Evolutionary conservation across 2,113 vertebrate species (phyloP).

Genomic region (Macrotis lagotis): DNA sequence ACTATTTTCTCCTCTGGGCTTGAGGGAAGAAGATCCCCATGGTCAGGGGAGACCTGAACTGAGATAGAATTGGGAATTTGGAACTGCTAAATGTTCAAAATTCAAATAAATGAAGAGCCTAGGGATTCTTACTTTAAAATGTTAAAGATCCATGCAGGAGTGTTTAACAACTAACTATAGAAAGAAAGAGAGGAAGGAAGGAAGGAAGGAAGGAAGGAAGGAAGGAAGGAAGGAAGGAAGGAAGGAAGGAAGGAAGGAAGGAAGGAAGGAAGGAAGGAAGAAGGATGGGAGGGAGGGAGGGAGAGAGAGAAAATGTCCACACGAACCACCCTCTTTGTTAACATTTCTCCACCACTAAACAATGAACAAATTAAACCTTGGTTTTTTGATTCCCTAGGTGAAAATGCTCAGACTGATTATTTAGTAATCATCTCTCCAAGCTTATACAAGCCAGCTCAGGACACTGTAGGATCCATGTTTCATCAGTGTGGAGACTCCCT

Average conservation of each 20-base stretch:
- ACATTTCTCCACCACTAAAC: not conserved
- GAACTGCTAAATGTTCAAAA: not conserved
- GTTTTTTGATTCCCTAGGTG: not conserved
- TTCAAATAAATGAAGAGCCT: not conserved
- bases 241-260: too few relatives aligned
- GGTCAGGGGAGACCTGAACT: constrained; percentile 5
- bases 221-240: accelerated
- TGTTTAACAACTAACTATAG: not conserved
- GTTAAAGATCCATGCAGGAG: not conserved
- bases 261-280: too few relatives aligned
- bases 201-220: too few relatives aligned
- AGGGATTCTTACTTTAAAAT: not conserved
- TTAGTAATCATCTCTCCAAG: not conserved
- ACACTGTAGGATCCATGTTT: not conserved
- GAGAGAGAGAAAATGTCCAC: not conserved
- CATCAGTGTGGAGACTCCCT: not conserved
- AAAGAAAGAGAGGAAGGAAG: too few relatives aligned
- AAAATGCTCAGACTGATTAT: not conserved
- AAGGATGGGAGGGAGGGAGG: not conserved
- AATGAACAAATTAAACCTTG: not conserved
- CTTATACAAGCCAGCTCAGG: not conserved
- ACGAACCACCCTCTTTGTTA: not conserved
- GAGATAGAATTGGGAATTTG: not conserved
- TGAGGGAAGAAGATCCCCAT: constrained; percentile 1
- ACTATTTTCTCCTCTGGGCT: not conserved